phyloP scores from a whole-genome alignment of 2,113 vertebrate species.

The Rana temporaria region DNA sequence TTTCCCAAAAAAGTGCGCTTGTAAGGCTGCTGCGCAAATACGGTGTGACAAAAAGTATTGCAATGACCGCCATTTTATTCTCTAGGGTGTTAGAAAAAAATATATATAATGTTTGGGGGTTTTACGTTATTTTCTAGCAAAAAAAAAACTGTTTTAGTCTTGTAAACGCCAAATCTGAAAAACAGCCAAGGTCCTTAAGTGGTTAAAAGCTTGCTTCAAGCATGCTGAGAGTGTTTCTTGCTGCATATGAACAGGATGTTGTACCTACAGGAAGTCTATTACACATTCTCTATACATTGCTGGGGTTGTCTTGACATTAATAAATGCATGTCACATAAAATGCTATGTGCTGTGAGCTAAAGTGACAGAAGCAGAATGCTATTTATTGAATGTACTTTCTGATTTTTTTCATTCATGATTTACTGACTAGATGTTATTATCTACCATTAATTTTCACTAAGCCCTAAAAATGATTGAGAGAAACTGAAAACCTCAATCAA shows the following conservation, averaged over 20 bases:
- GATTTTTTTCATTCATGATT: conserved; percentile 2
- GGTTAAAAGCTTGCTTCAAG: no score
- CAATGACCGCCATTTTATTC: no score
- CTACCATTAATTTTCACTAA: conserved; percentile 1
- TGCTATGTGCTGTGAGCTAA: conserved; percentile 11
- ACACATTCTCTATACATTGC: neutral
- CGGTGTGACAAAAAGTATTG: no score
- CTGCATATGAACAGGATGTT: neutral
- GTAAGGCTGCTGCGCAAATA: no score
- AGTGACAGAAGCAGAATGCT: conserved; percentile 10
- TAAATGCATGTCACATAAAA: conserved; percentile 24
- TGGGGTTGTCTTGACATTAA: conserved; percentile 19
- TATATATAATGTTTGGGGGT: no score
- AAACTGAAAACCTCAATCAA: neutral
- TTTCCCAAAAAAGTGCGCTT: no score
- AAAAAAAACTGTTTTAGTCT: no score
- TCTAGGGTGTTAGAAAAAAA: no score
- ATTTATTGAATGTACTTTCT: neutral
- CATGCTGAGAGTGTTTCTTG: neutral
- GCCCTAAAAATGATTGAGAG: neutral
- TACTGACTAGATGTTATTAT: conserved; percentile 24
- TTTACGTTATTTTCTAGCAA: no score
- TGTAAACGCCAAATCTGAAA: no score
- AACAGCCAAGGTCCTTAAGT: no score
- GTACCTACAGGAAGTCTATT: neutral